phyloP scores from a whole-genome alignment of 2,888 invertebrate species.

The Dexiosoma caninum region DNA sequence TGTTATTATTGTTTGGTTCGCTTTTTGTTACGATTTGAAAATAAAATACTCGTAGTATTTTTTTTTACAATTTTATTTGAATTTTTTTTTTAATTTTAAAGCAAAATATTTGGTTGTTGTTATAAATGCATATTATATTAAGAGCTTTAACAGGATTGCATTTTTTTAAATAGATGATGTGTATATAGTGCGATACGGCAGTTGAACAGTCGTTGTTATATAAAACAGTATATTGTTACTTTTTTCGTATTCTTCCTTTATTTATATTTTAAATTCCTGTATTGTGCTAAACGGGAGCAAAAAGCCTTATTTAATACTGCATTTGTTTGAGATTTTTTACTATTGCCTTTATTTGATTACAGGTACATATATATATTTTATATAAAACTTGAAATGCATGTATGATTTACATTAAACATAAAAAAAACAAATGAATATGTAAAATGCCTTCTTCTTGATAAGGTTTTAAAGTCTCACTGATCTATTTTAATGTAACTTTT shows the following conservation, averaged over 20 bases:
- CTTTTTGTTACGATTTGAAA: slow-evolving; percentile 21
- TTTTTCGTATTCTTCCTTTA: background rate
- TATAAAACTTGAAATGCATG: too few species aligned
- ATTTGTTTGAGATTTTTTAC: too few species aligned
- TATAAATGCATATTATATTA: slow-evolving; percentile 43
- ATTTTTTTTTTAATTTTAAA: slow-evolving; percentile 34
- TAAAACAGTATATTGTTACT: background rate
- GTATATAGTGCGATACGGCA: slow-evolving; percentile 30
- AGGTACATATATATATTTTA: too few species aligned
- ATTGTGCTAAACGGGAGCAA: background rate
- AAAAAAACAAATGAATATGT: too few species aligned
- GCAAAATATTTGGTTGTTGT: slow-evolving; percentile 39
- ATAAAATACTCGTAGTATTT: slow-evolving; percentile 17
- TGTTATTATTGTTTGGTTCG: slow-evolving; percentile 7
- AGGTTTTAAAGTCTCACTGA: too few species aligned
- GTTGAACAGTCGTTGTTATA: slow-evolving; percentile 8
- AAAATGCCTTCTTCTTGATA: too few species aligned
- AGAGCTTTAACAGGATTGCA: slow-evolving; percentile 58
- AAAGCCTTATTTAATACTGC: too few species aligned
- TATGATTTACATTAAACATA: too few species aligned
- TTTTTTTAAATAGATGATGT: slow-evolving; percentile 41
- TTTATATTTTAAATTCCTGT: too few species aligned
- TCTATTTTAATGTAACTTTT: too few species aligned
- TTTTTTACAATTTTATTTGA: slow-evolving; percentile 42
- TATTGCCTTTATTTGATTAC: too few species aligned